phyloP scores from a whole-genome alignment of 2,888 invertebrate genomes.

The Acronicta aceris region DNA sequence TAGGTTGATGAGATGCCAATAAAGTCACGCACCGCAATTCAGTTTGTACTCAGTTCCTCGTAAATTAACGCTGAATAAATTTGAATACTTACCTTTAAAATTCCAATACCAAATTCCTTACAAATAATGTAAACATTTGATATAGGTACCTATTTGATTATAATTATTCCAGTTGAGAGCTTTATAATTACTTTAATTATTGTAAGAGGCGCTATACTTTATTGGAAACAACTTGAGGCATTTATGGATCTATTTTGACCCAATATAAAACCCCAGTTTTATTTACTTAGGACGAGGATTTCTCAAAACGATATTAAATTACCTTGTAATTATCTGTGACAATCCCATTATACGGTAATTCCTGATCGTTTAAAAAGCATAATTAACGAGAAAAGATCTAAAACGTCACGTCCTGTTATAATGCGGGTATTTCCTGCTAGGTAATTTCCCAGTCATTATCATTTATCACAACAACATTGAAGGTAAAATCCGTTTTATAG shows the following conservation, averaged over 20 bases:
- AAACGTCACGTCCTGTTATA: conserved; percentile 18
- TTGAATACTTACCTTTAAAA: conserved; percentile 34
- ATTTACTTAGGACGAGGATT: background rate
- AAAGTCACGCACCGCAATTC: conserved; percentile 9
- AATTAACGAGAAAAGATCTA: conserved; percentile 4
- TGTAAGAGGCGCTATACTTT: no score
- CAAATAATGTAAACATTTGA: conserved; percentile 25
- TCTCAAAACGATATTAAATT: background rate
- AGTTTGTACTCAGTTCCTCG: conserved; percentile 9
- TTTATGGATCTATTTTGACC: background rate
- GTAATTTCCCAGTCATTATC: conserved; percentile 42
- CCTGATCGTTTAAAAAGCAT: conserved; percentile 3
- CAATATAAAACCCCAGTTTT: background rate
- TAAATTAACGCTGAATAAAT: conserved; percentile 41
- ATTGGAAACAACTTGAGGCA: no score
- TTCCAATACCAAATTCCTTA: conserved; percentile 28
- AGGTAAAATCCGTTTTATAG: conserved; percentile 15
- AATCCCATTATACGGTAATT: conserved; percentile 15
- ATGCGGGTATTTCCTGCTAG: conserved; percentile 31
- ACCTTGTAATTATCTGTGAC: background rate
- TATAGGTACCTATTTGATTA: no score
- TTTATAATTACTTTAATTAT: no score
- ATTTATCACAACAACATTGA: background rate
- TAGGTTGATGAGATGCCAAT: conserved; percentile 11
- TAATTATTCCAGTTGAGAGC: no score